A percentile compares a stretch with the other conserved stretches of the same genome.
Evolutionary conservation across 2,888 invertebrate species (phyloP).

Genomic region (Tetragnatha montana): DNA sequence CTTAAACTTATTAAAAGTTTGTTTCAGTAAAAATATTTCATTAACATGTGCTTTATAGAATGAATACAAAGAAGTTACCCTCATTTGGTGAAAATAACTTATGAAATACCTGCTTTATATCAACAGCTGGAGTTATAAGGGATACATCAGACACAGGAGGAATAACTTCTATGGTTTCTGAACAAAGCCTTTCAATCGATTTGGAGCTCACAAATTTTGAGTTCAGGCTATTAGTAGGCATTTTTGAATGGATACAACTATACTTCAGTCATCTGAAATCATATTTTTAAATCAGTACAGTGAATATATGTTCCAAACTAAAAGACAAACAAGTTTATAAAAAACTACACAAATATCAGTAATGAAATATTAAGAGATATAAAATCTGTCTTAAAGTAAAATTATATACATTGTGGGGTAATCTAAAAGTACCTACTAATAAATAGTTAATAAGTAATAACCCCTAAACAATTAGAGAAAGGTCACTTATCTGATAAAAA

Average conservation of each 20-base stretch:
- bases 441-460: too few species aligned
- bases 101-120: slow-evolving; percentile 53
- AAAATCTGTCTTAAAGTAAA: too few species aligned
- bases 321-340: too few species aligned
- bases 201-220: slow-evolving; percentile 47
- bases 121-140: slow-evolving; percentile 15
- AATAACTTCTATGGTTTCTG: slow-evolving; percentile 17
- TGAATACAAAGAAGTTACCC: background rate
- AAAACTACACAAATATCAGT: too few species aligned
- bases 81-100: background rate
- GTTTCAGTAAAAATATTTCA: too few species aligned
- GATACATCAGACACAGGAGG: slow-evolving; percentile 38
- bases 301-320: background rate
- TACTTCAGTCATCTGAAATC: slow-evolving; percentile 14
- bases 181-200: slow-evolving; percentile 44
- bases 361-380: too few species aligned
- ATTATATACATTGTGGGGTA: too few species aligned
- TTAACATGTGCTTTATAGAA: too few species aligned
- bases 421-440: too few species aligned
- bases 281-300: background rate
- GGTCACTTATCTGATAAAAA: too few species aligned
- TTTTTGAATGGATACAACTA: slow-evolving; percentile 3
- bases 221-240: slow-evolving; percentile 44
- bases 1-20: too few species aligned
- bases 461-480: too few species aligned